Base-by-base conservation (phyloP, 1,140 invertebrate species). In the Heliconius melpomene region DNA sequence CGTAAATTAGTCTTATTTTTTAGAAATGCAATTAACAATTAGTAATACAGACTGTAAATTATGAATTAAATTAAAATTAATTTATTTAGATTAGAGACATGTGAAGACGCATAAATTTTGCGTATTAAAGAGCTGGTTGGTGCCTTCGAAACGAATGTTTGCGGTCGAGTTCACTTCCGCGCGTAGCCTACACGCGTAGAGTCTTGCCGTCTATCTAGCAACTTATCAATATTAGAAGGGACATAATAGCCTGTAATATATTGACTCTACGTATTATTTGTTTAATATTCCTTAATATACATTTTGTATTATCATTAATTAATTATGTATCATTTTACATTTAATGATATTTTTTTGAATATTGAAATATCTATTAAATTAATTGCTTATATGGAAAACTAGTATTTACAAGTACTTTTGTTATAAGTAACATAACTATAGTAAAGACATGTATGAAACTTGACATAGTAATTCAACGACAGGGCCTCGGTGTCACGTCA, bases 41-140 rank as follows among this genome's bases (percentile, higher is more conserved):
- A 18, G 16, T 6, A 54, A n/a, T 20, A 7, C 18, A 54, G 20
- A n/a, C 20, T 54, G 6, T 57, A 23, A 57, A 23, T n/a, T 20
- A n/a, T 26, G 16, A 60, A 60, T 60, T 16, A 60, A 50, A 78
- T 74, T 74, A 46, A 78, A 40, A 52, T 20, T 60, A 38, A 29
- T 2, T 2, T 29, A 29, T 2, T 29, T 29, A 79, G 73, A 79
- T 79, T 79, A 71, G 32, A 79, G 78, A 72, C 46, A 50, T 75
- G 78, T 79, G 29, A 36, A 20, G 54, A 26, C 72, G 72, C 78
- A 75, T 79, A 79, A 79, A 79, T 79, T 79, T 46, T 71, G 13
- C 52, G 57, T 72, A 23, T 66, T 23, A 32, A 40, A 29, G 32
- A 57, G 73, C 73, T 36, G 75, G 71, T 40, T 36, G 75, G 71